Conservation (phyloP, 2,797 vertebrate genomes). For the Scolopax rusticola region DNA sequence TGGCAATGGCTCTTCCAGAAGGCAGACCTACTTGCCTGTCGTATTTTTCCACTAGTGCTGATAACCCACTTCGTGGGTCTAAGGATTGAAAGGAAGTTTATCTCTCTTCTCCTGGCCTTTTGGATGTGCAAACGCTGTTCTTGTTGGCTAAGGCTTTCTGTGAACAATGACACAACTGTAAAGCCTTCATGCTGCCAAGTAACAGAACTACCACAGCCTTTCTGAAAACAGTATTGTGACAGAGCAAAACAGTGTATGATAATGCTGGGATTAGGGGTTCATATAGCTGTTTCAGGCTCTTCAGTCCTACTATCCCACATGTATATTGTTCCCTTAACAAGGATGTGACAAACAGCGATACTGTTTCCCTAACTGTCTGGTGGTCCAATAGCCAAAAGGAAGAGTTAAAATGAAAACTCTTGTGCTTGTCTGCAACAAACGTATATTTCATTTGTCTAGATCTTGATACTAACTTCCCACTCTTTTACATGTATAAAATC, state of each 20-base stretch:
- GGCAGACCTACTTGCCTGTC: background rate
- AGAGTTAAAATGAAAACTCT: background rate
- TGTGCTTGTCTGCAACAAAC: background rate
- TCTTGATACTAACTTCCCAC: background rate
- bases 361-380: background rate
- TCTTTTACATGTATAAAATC: background rate
- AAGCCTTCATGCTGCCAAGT: background rate
- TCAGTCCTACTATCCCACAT: fast-evolving
- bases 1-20: background rate
- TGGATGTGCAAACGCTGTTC: background rate
- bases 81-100: background rate
- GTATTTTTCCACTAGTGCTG: background rate
- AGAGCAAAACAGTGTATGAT: background rate
- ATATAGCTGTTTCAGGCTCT: background rate
- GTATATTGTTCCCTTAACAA: background rate
- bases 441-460: background rate
- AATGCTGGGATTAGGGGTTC: background rate
- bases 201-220: background rate
- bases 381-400: background rate
- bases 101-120: background rate
- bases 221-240: background rate
- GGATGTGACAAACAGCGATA: background rate
- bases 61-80: background rate
- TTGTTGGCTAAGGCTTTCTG: background rate
- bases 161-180: background rate